Evolutionary conservation across 2,113 vertebrate genomes (phyloP), one percentile per base, ranked within the genome.

Genomic region (Pyxicephalus adspersus): DNA sequence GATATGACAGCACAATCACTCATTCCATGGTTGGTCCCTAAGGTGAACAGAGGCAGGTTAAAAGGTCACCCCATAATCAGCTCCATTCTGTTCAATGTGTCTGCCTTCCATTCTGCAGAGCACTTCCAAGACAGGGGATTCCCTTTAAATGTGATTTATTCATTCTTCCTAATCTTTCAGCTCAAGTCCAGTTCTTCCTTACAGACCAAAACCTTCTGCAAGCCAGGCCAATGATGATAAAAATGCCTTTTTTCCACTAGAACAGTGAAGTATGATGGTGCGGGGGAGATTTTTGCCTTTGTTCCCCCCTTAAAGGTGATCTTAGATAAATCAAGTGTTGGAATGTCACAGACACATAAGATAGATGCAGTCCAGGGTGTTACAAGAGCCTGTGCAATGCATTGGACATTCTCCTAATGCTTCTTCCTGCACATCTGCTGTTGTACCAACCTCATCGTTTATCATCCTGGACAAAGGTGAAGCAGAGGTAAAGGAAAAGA

Each of bases 371-470:
- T 66, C 45, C 23, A 22, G 38, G 18, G 22, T 28, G 34, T 64
- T 77, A 51, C 74, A 52, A 20, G 5, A 17, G 25, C 38, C 50
- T 61, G 72, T 29, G 25, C 29, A 20, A 20, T 50, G 23, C 31
- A 58, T 38, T 17, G 11, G 7, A 13, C 19, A 60, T 31, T 4
- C 6, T 38, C 28, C n/a, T 38, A 15, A 54, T 77, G 52, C 51
- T 25, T 58, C 28, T 45, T 16, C 58, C 1, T 73, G 55, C 78
- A 81, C 78, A 81, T 81, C 45, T 81, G 78, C 45, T 18, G 6
- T 28, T 26, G 17, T 38, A 15, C 26, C n/a, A 18, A 2, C 25
- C 20, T n/a, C 58, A n/a, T 31, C 58, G 64, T 81, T 73, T 54
- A 73, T 73, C 78, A 73, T 73, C 31, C 11, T 16, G 11, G 67